These are phyloP conservation scores for Drosophila siamana DNA, from an alignment of 2,888 invertebrate genomes.

Conservation along the genomic window DNA sequence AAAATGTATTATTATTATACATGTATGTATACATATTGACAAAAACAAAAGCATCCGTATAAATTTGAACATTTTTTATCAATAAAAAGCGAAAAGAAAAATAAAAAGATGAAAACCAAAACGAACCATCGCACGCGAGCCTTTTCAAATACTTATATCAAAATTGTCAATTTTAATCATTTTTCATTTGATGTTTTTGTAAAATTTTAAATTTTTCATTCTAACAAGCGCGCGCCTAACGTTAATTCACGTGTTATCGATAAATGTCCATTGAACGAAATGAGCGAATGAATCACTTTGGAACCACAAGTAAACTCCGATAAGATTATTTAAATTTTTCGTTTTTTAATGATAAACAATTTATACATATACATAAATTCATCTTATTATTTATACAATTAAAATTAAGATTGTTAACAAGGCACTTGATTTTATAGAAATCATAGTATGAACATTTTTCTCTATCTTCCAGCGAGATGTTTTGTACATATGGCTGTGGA, in stretches of 20 bases:
- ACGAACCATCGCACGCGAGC: conserved; percentile 25
- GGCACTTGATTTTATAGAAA: conserved; percentile 1
- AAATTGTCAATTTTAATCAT: background rate
- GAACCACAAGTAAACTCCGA: conserved; percentile 6
- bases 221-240: background rate
- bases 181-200: background rate
- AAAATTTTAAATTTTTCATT: background rate
- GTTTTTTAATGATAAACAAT: conserved; percentile 8
- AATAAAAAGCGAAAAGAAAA: conserved; percentile 68
- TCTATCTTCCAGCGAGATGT: conserved; percentile 40
- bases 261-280: background rate
- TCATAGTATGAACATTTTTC: background rate
- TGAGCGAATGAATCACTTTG: background rate
- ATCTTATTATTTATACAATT: conserved; percentile 42
- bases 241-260: background rate
- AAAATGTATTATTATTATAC: conserved; percentile 79
- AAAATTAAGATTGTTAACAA: conserved; percentile 36
- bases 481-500: conserved; percentile 55
- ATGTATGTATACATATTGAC: conserved; percentile 63
- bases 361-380: conserved; percentile 49
- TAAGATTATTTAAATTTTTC: conserved; percentile 5
- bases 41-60: conserved; percentile 56
- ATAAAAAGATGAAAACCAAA: conserved; percentile 47
- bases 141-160: conserved; percentile 6
- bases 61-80: conserved; percentile 80